Base-by-base conservation (phyloP, 2,797 vertebrate genomes). In the Falco novaeseelandiae region DNA sequence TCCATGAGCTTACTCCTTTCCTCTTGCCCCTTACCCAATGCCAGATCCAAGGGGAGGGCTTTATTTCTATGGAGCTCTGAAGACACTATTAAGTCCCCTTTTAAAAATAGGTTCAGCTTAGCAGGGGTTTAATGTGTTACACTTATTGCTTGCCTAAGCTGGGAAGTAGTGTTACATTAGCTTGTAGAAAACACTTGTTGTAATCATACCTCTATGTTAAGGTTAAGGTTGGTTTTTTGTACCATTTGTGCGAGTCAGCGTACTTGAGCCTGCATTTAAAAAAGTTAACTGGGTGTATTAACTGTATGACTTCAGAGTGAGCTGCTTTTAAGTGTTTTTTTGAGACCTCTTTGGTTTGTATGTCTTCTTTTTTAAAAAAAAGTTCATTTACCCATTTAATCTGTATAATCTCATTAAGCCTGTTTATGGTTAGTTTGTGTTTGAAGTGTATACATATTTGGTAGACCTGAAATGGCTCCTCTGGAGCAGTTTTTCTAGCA, bases 81-180 rank as follows among this genome's bases (percentile, higher is more conserved):
- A 73, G 58, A 8, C 21, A 8, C 21, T 2, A 17, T 46, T 80
- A 80, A 96, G 40, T 84, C 90, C 25, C 27, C 25, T 34, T 88
- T 90, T 90, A 94, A 94, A 96, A 92, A 89, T 6, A 96, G 77
- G 73, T 52, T 70, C 17, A 8, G 59, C 62, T 85, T 93, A 94
- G 93, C 83, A 70, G 87, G 90, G 80, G 36, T 65, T 84, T 93
- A 65, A 58, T 30, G 73, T 40, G 69, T 87, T 29, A 25, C 40
- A 54, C 72, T 87, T 82, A 51, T 27, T 85, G 57, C 70, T 62
- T 66, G 72, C 83, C 77, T 74, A 46, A 87, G 77, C 46, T 69
- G 71, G 80, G 69, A 73, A 57, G 51, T 20, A 32, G 36, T 9
- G 46, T 44, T 78, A 12, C 13, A 38, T 21, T 66, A 51, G 55